Base-by-base conservation (phyloP, 2,888 invertebrate genomes). In the Girardia tigrina region DNA sequence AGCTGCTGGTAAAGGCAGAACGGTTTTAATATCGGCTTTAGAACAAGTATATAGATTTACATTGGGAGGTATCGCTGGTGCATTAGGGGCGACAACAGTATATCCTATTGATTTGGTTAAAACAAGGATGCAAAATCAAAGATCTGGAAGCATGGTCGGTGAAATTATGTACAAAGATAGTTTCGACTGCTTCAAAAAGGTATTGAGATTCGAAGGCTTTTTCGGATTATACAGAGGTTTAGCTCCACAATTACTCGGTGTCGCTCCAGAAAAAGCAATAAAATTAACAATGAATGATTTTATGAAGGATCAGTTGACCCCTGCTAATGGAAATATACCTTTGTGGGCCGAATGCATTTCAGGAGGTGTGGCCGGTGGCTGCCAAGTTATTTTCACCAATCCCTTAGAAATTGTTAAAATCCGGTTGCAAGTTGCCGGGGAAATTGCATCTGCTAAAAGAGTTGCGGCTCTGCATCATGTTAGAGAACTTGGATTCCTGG, bases 381-480 rank as follows among this genome's bases (percentile, higher is more conserved):
- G 82, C 1, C 94, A 95, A 88, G 98, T 98, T 6, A 89, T 98
- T 79, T 98, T 99, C 85, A 98, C 98, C 27, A 99, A 99, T 86
- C 98, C 98, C 0, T 85, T 98, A 80, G 98, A 99, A 87, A 99
- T 98, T 79, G 97, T 99, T 0, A 99, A 98, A 86, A 99, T 98
- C 82, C 89, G 97, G 4, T 86, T 99, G 23, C 98, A 98, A 88
- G 94, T 97, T 72, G 95, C 95, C 0, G 97, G 95, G 0, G 95
- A 97, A 86, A 91, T 97, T 78, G 92, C 92, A 0, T 89, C 77
- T 42, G 77, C 79, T 0, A 79, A 80, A 77, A 73, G 92, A 86
- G 91, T 97, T 42, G 88, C 91, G 78, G 76, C 76, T 23, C 20
- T 76, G 6, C 42, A 76, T 77, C 94, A 98, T 0, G 91, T 99